These are phyloP conservation scores for Tridacna gigas DNA, from an alignment of 2,888 invertebrate species.

Conservation along the genomic window DNA sequence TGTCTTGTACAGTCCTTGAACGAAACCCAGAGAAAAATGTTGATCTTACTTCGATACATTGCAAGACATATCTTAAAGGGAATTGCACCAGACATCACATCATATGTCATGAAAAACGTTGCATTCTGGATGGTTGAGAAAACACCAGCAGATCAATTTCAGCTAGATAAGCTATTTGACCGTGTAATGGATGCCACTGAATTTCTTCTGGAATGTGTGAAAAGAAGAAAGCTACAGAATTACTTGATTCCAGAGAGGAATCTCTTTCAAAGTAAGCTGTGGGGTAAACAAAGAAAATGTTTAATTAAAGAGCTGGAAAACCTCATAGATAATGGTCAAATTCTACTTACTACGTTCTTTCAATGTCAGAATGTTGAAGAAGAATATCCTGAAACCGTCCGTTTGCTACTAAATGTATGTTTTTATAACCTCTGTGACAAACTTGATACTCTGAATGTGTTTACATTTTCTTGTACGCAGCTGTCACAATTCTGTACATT, in stretches of 20 bases:
- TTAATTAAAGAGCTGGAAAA: neutral
- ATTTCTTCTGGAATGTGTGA: neutral
- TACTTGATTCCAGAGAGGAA: constrained; percentile 35
- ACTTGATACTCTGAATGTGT: neutral
- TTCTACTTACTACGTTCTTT: neutral
- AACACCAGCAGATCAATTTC: neutral
- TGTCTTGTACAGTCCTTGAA: constrained; percentile 17
- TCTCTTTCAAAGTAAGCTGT: constrained; percentile 15
- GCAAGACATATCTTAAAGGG: constrained; percentile 13
- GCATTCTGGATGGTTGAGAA: constrained; percentile 23
- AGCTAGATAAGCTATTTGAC: neutral
- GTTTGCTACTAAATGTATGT: neutral
- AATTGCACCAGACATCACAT: constrained; percentile 2
- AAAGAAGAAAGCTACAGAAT: constrained; percentile 2
- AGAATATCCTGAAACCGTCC: neutral
- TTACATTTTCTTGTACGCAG: neutral
- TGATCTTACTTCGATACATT: constrained; percentile 10
- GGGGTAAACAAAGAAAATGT: neutral
- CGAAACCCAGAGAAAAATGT: constrained; percentile 38
- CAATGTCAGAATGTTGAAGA: neutral
- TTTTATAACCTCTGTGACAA: neutral
- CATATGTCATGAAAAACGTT: constrained; percentile 39
- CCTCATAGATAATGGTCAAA: neutral
- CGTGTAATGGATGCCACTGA: constrained; percentile 4
- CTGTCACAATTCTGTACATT: constrained; percentile 1